Evolutionary conservation across 1,140 invertebrate genomes (phyloP).

Genomic region (Carcinoscorpius rotundicauda): DNA sequence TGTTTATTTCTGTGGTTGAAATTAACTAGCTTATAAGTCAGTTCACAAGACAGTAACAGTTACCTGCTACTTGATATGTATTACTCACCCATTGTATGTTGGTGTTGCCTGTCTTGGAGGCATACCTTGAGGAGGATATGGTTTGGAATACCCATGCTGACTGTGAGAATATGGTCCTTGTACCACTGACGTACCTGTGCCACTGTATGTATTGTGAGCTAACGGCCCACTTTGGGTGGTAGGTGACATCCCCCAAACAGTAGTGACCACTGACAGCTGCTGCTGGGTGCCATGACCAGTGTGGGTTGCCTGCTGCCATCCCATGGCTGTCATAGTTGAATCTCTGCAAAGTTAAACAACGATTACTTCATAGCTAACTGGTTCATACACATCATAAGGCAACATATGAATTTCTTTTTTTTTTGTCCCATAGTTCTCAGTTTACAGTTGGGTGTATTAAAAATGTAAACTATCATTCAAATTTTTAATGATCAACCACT

Average conservation of each 20-base stretch:
- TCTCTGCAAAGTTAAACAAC: slow-evolving; percentile 17
- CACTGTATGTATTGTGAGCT: slow-evolving; percentile 26
- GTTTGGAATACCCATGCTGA: slow-evolving; percentile 1
- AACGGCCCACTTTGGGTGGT: slow-evolving; percentile 33
- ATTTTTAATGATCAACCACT: no score
- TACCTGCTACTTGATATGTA: no score
- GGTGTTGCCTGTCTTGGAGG: slow-evolving; percentile 1
- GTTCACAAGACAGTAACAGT: no score
- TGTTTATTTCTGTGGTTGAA: no score
- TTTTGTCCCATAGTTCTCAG: no score
- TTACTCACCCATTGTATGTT: neutral
- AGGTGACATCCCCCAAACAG: slow-evolving; percentile 34
- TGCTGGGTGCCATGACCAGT: slow-evolving; percentile 20
- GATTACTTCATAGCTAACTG: no score
- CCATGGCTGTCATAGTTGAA: slow-evolving; percentile 16
- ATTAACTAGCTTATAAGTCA: no score
- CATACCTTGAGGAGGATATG: slow-evolving; percentile 5
- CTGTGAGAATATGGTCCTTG: slow-evolving; percentile 11
- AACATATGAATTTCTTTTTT: no score
- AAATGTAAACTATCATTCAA: no score
- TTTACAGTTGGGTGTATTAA: no score
- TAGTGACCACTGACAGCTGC: slow-evolving; percentile 35
- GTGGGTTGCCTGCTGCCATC: slow-evolving; percentile 23
- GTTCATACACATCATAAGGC: no score
- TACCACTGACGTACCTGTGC: slow-evolving; percentile 31